These are phyloP conservation scores for Rousettus leschenaultii DNA, from an alignment of 2,113 vertebrate genomes.

Conservation along the genomic window DNA sequence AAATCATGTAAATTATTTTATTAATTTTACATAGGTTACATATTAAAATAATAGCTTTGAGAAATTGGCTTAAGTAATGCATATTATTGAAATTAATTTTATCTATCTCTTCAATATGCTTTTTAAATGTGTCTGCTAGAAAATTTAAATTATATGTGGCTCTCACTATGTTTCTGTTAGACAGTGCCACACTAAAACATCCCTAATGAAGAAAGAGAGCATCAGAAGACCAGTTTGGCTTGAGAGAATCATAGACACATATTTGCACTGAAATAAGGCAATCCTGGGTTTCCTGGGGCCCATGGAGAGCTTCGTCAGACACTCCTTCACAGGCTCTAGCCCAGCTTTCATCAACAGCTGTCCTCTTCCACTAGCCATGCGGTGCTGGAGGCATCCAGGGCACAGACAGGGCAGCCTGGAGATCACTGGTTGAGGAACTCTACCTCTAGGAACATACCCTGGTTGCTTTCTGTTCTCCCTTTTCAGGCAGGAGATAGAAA, in stretches of 20 bases:
- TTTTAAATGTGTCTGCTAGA: not conserved
- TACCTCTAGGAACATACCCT: not conserved
- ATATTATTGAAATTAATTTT: not conserved
- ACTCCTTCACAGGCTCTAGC: too few relatives aligned
- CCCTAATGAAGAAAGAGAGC: not conserved
- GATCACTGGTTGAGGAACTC: not conserved
- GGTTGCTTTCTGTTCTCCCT: not conserved
- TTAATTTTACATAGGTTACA: not conserved
- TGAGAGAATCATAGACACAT: not conserved
- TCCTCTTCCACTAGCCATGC: not conserved
- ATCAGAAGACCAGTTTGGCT: not conserved
- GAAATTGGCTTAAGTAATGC: not conserved
- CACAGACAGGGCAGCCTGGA: not conserved
- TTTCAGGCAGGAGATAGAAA: not conserved
- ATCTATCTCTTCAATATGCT: not conserved
- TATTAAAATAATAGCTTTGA: slow-evolving; percentile 20
- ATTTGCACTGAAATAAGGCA: not conserved
- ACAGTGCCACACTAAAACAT: not conserved
- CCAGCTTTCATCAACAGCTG: not conserved
- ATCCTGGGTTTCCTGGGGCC: not conserved
- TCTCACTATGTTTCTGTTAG: not conserved
- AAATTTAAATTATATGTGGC: not conserved
- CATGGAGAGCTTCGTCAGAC: not conserved
- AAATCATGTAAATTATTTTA: not conserved
- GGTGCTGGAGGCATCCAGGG: not conserved